A percentile compares a stretch with the other conserved stretches of the same genome.
Evolutionary conservation across 2,113 vertebrate species (phyloP).

Genomic region (Ornithorhynchus anatinus): DNA sequence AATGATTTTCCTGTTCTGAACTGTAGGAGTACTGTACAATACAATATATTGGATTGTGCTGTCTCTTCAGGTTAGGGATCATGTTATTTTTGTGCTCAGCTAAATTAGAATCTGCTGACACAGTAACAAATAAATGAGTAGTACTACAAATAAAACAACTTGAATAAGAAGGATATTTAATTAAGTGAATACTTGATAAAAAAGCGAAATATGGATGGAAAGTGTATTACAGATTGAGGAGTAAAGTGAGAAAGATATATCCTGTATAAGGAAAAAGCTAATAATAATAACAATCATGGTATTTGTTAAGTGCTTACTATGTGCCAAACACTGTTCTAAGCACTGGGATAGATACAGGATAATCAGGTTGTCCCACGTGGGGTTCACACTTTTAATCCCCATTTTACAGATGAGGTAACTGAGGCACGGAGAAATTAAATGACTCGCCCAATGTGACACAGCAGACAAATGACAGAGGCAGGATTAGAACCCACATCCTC

Average conservation of each 20-base stretch:
- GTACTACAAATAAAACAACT: not conserved
- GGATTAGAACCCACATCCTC: too few relatives aligned
- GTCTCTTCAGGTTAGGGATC: slow-evolving; percentile 6
- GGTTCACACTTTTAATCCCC: too few relatives aligned
- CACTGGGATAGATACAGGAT: too few relatives aligned
- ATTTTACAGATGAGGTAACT: too few relatives aligned
- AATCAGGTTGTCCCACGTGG: too few relatives aligned
- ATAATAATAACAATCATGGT: too few relatives aligned
- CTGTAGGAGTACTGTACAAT: slow-evolving; percentile 3
- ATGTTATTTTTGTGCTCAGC: not conserved
- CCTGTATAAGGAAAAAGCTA: not conserved
- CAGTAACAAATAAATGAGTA: not conserved
- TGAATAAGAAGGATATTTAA: not conserved
- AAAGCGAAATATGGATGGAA: not conserved
- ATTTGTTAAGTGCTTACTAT: too few relatives aligned
- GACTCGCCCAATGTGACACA: too few relatives aligned
- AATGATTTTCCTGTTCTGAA: slow-evolving; percentile 20
- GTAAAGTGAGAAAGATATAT: not conserved
- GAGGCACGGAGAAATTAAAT: too few relatives aligned
- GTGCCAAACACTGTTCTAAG: too few relatives aligned
- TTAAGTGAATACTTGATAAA: too few relatives aligned
- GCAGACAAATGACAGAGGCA: too few relatives aligned
- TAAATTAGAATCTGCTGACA: not conserved
- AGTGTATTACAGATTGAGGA: not conserved
- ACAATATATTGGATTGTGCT: slow-evolving; percentile 22